phyloP scores from a whole-genome alignment of 30 jellyfish, hydroid and myxozoan species.

The Sanderia malayensis region DNA sequence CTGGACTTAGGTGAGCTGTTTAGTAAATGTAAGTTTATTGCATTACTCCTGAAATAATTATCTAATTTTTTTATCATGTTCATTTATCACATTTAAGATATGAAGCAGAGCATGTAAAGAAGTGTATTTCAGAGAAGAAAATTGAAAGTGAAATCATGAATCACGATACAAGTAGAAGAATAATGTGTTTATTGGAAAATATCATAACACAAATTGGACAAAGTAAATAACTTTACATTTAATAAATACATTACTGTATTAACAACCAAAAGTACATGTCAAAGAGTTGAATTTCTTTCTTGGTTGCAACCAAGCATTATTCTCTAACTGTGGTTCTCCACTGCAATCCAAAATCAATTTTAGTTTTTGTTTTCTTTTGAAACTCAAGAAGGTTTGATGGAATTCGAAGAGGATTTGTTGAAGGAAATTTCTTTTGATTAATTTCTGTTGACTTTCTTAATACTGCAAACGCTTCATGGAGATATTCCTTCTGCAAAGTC shows the following conservation, averaged over 20 bases:
- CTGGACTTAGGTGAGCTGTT: conserved; percentile 92
- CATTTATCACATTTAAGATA: conserved; percentile 40
- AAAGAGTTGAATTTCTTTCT: no score
- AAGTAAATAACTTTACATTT: no score
- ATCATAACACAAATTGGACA: no score
- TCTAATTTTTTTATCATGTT: no score
- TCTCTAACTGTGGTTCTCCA: conserved; percentile 36
- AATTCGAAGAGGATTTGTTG: conserved; percentile 41
- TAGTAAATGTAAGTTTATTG: no score
- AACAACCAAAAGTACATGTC: no score
- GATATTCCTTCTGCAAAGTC: conserved; percentile 61
- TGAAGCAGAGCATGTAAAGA: conserved; percentile 92
- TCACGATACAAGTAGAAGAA: conserved; percentile 71
- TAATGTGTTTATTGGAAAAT: conserved; percentile 50
- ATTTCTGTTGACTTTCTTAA: conserved; percentile 14
- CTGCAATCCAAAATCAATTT: conserved; percentile 13
- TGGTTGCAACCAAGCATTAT: not conserved
- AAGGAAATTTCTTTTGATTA: not conserved
- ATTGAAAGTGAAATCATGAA: conserved; percentile 66
- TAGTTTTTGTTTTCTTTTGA: conserved; percentile 28
- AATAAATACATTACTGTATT: no score
- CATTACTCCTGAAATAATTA: no score
- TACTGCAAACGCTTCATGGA: conserved; percentile 54
- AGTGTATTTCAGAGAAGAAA: conserved; percentile 48
- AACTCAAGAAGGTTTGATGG: conserved; percentile 40